Evolutionary conservation across 2,797 vertebrate species (phyloP).

Genomic region (Sebastes cheni): DNA sequence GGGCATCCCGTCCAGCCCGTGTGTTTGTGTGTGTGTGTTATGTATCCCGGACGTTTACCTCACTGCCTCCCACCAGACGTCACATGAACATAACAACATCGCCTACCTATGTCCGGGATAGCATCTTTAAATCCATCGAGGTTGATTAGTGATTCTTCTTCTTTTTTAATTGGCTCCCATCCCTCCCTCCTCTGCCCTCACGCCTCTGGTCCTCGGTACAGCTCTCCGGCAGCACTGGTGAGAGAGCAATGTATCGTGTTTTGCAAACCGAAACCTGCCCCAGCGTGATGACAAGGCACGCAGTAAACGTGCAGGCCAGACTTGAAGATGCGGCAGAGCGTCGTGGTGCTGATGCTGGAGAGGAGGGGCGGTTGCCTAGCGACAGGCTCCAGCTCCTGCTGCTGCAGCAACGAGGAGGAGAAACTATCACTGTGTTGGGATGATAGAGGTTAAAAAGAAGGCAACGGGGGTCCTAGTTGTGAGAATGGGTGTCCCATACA

Average conservation of each 20-base stretch:
- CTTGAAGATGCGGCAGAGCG: conserved; percentile 69
- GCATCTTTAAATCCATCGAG: not conserved
- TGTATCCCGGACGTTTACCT: conserved; percentile 71
- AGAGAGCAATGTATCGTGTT: conserved; percentile 50
- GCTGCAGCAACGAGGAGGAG: conserved; percentile 34
- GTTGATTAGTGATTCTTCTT: not conserved
- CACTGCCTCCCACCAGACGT: conserved; percentile 64
- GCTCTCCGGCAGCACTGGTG: conserved; percentile 26
- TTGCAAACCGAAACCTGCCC: conserved; percentile 71
- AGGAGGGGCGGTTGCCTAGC: conserved; percentile 77
- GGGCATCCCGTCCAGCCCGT: conserved; percentile 77
- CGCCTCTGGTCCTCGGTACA: conserved; percentile 6
- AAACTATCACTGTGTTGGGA: not conserved
- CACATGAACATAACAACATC: conserved; percentile 48
- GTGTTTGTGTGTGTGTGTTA: conserved; percentile 37
- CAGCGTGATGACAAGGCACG: conserved; percentile 80
- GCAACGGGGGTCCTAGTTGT: not conserved
- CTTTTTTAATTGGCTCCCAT: not conserved
- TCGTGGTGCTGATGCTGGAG: conserved; percentile 82
- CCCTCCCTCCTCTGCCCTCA: conserved; percentile 26
- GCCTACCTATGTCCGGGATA: not conserved
- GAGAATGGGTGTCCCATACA: not conserved
- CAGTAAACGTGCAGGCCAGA: conserved; percentile 55
- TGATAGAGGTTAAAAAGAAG: not conserved
- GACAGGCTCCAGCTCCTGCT: conserved; percentile 55